Conservation (phyloP, 2,888 invertebrate species). For the Drosophila mayaguana region DNA sequence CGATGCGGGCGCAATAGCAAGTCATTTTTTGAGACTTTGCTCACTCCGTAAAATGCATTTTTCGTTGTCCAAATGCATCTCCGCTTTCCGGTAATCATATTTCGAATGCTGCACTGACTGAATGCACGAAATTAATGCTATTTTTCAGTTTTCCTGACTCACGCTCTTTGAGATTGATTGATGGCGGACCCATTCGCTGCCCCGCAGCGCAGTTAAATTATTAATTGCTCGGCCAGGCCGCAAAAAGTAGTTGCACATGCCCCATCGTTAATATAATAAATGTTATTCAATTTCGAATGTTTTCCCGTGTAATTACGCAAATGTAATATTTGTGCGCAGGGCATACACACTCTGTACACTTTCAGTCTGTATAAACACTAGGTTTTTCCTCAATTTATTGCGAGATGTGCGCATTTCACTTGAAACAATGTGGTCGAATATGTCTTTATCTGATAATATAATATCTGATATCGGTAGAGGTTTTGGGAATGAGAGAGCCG, state of each 20-base stretch:
- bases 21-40: slow-evolving; percentile 24
- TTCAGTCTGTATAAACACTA: not conserved
- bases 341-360: no score
- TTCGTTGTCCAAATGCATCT: slow-evolving; percentile 18
- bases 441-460: no score
- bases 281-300: slow-evolving; percentile 1
- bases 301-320: not conserved
- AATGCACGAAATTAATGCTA: slow-evolving; percentile 28
- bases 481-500: no score
- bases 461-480: no score
- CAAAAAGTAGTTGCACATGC: slow-evolving; percentile 12
- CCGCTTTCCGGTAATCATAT: slow-evolving; percentile 31
- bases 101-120: slow-evolving; percentile 55
- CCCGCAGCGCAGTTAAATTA: slow-evolving; percentile 6
- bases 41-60: slow-evolving; percentile 25
- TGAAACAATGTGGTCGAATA: not conserved
- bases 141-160: slow-evolving; percentile 1
- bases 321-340: not conserved
- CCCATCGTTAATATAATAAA: slow-evolving; percentile 5
- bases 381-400: not conserved
- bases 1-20: slow-evolving; percentile 40
- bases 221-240: slow-evolving; percentile 19
- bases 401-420: not conserved
- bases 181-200: slow-evolving; percentile 17
- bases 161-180: slow-evolving; percentile 15